These are phyloP conservation scores for Synergus umbraculus DNA, from an alignment of 2,888 invertebrate genomes.

Conservation along the genomic window DNA sequence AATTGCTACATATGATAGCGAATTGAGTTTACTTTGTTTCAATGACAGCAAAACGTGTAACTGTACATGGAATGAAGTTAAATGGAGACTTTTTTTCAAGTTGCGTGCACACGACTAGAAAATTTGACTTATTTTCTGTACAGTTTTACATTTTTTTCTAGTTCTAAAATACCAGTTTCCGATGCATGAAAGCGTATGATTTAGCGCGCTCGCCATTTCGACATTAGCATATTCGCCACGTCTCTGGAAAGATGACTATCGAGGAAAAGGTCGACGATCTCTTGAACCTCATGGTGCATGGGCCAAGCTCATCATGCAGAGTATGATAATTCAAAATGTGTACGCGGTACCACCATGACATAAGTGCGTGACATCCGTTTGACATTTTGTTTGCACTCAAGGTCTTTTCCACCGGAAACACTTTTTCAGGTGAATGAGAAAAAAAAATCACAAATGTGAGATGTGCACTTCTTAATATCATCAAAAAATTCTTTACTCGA, in stretches of 20 bases:
- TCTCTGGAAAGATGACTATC: slow-evolving; percentile 39
- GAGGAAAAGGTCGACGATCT: slow-evolving; percentile 36
- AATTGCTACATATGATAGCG: neutral
- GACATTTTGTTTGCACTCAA: neutral
- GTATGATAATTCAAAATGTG: slow-evolving; percentile 30
- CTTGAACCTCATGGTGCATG: slow-evolving; percentile 34
- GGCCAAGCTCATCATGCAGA: slow-evolving; percentile 30
- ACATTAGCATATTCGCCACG: slow-evolving; percentile 37
- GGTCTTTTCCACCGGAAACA: neutral
- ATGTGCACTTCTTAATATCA: neutral
- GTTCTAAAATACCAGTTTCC: slow-evolving; percentile 31
- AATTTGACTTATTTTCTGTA: slow-evolving; percentile 21
- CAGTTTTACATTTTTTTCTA: slow-evolving; percentile 28
- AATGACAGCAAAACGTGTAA: neutral
- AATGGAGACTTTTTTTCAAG: slow-evolving; percentile 1
- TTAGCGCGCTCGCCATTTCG: slow-evolving; percentile 14
- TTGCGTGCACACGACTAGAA: neutral
- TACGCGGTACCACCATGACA: slow-evolving; percentile 4
- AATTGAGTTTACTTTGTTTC: neutral
- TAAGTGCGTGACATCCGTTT: slow-evolving; percentile 40
- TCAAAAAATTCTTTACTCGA: neutral
- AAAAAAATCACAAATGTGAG: neutral
- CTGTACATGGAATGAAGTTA: neutral
- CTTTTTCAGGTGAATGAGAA: neutral
- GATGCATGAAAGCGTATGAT: slow-evolving; percentile 29